Evolutionary conservation across 2,113 vertebrate species (phyloP).

Genomic region (Vulpes ferrilata): DNA sequence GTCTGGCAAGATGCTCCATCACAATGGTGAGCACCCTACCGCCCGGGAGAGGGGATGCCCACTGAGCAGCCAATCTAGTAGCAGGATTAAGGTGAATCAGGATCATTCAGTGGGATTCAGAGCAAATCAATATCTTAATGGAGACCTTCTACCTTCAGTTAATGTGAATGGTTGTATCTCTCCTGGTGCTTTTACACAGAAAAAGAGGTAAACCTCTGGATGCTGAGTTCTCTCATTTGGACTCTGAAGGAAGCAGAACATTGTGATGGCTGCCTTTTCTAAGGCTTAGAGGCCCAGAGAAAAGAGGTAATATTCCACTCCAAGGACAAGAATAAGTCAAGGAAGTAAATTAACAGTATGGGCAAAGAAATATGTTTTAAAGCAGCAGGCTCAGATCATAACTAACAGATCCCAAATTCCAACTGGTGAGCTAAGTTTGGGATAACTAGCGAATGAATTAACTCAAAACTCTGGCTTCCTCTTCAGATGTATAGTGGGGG

Average conservation of each 20-base stretch:
- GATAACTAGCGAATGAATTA: neutral
- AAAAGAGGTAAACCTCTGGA: neutral
- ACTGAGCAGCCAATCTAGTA: fast-evolving
- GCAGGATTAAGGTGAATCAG: neutral
- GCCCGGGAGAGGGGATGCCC: neutral
- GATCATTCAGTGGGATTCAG: neutral
- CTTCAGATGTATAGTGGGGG: neutral
- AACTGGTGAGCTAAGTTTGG: neutral
- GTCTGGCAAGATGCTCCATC: neutral
- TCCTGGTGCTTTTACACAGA: neutral
- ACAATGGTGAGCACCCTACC: fast-evolving
- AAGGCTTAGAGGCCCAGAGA: neutral
- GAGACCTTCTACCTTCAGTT: neutral
- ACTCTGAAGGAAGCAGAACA: neutral
- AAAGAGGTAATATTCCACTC: neutral
- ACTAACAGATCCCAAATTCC: neutral
- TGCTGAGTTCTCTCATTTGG: neutral
- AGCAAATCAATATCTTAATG: neutral
- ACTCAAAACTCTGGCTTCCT: neutral
- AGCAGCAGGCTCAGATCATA: neutral
- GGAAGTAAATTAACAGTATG: neutral
- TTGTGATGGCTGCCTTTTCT: neutral
- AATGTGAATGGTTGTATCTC: neutral
- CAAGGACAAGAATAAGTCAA: neutral
- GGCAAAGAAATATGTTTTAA: neutral